phyloP scores from a whole-genome alignment of 2,113 vertebrate species.

The Stegostoma tigrinum region DNA sequence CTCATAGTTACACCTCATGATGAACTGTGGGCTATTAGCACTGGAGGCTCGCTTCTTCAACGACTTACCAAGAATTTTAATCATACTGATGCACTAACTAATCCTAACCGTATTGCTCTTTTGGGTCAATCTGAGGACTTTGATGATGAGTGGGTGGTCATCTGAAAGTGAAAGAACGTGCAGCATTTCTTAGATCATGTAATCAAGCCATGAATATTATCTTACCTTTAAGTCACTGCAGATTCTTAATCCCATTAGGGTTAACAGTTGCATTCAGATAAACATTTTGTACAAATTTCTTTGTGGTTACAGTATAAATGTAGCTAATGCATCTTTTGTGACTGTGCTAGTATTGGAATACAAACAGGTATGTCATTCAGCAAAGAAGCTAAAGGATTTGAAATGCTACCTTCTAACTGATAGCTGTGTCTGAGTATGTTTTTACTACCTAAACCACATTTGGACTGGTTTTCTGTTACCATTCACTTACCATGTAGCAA shows the following conservation, averaged over 20 bases:
- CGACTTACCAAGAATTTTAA: conserved; percentile 86
- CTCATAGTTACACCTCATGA: conserved; percentile 75
- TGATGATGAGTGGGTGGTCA: conserved; percentile 95
- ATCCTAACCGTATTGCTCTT: conserved; percentile 46
- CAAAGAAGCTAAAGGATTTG: background rate
- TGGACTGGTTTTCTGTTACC: background rate
- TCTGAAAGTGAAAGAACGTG: conserved; percentile 56
- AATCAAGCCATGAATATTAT: background rate
- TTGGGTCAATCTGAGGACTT: conserved; percentile 67
- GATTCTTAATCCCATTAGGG: too few relatives aligned
- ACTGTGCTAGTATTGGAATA: background rate
- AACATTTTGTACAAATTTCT: background rate
- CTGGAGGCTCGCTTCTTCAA: conserved; percentile 71
- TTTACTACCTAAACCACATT: background rate
- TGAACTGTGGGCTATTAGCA: conserved; percentile 81
- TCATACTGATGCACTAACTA: conserved; percentile 53
- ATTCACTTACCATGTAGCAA: background rate
- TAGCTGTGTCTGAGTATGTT: background rate
- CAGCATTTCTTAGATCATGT: background rate
- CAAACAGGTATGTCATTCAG: background rate
- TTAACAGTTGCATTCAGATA: background rate
- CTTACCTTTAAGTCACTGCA: background rate
- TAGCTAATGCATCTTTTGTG: background rate
- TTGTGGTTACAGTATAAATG: background rate
- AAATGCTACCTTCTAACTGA: background rate